Percentiles rank a stretch among this genome's conserved stretches.
Conservation (phyloP, 2,888 invertebrate genomes). For the Sussaba pulchella region DNA sequence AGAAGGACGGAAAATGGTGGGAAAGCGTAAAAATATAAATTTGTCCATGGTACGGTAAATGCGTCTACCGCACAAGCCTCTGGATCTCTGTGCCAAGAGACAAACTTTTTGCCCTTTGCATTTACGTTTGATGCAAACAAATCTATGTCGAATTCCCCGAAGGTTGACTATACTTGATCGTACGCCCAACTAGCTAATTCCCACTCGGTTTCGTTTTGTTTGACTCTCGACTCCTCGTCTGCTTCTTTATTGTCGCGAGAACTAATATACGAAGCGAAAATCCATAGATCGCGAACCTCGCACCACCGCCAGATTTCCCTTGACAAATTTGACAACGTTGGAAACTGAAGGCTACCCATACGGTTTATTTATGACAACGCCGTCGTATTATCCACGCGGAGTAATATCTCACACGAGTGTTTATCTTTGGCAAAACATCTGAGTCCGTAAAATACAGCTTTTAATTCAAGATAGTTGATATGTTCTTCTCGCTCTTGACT, state of each 20-base stretch:
- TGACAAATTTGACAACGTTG: slow-evolving; percentile 26
- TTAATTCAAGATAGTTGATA: slow-evolving; percentile 57
- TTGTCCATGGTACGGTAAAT: slow-evolving; percentile 27
- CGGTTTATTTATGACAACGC: slow-evolving; percentile 49
- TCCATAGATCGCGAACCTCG: slow-evolving; percentile 40
- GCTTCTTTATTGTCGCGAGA: slow-evolving; percentile 56
- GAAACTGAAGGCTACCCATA: slow-evolving; percentile 36
- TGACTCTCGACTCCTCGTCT: slow-evolving; percentile 27
- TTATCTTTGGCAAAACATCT: slow-evolving; percentile 36
- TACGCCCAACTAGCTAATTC: slow-evolving; percentile 50
- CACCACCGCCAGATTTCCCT: slow-evolving; percentile 56
- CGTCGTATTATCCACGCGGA: slow-evolving; percentile 10
- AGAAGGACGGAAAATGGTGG: slow-evolving; percentile 46
- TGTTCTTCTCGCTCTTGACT: slow-evolving; percentile 23
- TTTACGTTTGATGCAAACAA: slow-evolving; percentile 30
- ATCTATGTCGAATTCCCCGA: slow-evolving; percentile 21
- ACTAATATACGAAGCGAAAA: slow-evolving; percentile 62
- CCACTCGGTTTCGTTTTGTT: slow-evolving; percentile 64
- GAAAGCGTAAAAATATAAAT: slow-evolving; percentile 35
- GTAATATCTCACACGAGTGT: not conserved
- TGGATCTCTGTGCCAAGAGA: slow-evolving; percentile 38
- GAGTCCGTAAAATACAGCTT: slow-evolving; percentile 54
- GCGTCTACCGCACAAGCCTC: slow-evolving; percentile 25
- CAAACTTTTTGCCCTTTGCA: slow-evolving; percentile 15
- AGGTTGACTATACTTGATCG: not conserved